Evolutionary conservation across 2,888 invertebrate species (phyloP), one percentile per base, ranked within the genome.

Genomic region (Encarsia formosa): DNA sequence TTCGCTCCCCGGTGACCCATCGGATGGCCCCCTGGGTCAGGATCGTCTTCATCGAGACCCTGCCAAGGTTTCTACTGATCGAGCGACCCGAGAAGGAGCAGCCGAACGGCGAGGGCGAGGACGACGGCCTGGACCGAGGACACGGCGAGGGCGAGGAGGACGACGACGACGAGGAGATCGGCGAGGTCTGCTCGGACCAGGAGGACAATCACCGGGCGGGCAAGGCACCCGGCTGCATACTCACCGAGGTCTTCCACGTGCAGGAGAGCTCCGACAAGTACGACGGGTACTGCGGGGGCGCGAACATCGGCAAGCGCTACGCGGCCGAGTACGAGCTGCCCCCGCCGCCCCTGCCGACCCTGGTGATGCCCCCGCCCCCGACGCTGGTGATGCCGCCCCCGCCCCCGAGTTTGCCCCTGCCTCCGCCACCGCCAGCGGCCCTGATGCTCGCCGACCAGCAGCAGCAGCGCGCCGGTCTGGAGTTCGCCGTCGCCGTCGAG

Each of bases 1-100:
- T 88, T 78, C 82, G 88, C 65, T 92, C 92, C 56, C 93, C 93
- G 32, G 91, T 93, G 55, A 93, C 93, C 59, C 93, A 94, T 75
- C 87, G 87, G 65, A 87, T 94, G 86, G 85, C 91, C 56, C 92
- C 91, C 47, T 93, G 92, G 91, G 91, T 93, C 68, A 83, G 88
- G 65, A 81, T 85, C 67, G 80, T 91, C 71, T 92, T 92, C 77
- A 89, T 90, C 76, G 84, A 88, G 75, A 81, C 87, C 73, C 81
- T 92, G 76, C 91, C 92, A 60, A 87, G 85, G 76, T 85, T 90
- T 76, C 81, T 94, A 66, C 86, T 90, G 76, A 92, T 94, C 76
- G 84, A 89, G 77, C 83, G 92, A 71, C 94, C 94, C 45, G 85
- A 86, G 63, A 91, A 91, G 73, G 87, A 88, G 58, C 83, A 84